Evolutionary conservation across 2,113 vertebrate genomes (phyloP), one percentile per base, ranked within the genome.

Genomic region (Tragelaphus scriptus): DNA sequence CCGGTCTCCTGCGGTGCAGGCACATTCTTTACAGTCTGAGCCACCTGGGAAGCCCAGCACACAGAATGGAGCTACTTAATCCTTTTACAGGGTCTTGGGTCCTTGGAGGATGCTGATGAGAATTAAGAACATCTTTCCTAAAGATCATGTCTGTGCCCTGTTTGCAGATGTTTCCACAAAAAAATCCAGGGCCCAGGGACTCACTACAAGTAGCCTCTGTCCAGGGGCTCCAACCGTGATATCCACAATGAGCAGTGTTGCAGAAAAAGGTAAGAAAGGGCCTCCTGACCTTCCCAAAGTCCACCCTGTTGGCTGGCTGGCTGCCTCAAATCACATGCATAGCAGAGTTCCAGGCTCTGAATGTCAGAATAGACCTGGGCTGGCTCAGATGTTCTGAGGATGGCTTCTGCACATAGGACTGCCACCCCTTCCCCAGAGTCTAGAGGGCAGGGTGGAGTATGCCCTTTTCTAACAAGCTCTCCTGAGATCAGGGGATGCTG

Each of bases 161-260:
- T 56, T 55, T 44, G 61, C 75, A 55, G 2, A 55, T 8, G 63
- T 23, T 23, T 55, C n/a, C 7, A 14, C 17, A 32, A 40, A 23
- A 10, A 25, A 21, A 47, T 23, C 75, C 11, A 49, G 59, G 16
- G 7, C 17, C 28, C 59, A 40, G 25, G 55, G 55, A 58, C n/a
- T 19, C 25, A 28, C 16, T 12, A 21, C 4, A 53, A 47, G 1
- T 26, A 21, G 58, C 47, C 79, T 68, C 47, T 40, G n/a, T 13
- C 13, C 17, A 15, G 49, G 77, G 8, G 3, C 25, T 4, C 47
- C n/a, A 82, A 7, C 32, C 1, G 3, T 26, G 4, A 6, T 7
- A 44, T 23, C n/a, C 55, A 28, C 14, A 26, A 49, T 6, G n/a
- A 53, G 25, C 7, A 26, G n/a, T 40, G 21, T 25, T 53, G 77